Percentiles rank a stretch among this genome's conserved stretches.
Conservation (phyloP, 92 coral and sea anemone species). For the Bergia sp. region DNA sequence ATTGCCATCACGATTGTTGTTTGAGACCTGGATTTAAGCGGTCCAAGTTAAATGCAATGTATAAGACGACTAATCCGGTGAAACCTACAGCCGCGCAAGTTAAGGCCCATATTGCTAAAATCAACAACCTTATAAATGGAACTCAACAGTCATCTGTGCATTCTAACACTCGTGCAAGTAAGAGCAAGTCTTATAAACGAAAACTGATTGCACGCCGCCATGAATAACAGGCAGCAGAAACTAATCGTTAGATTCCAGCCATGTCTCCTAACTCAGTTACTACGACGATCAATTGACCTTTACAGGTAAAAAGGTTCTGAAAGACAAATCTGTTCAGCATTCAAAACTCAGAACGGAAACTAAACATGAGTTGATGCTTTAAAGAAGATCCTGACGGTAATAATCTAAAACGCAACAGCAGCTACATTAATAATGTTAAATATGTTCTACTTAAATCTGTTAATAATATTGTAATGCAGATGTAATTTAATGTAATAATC, state of each 20-base stretch:
- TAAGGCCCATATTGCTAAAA: constrained; percentile 5
- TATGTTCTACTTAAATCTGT: neutral
- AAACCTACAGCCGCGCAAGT: neutral
- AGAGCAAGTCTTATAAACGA: neutral
- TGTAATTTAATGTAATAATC: no score
- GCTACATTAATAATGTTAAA: neutral
- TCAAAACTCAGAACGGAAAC: neutral
- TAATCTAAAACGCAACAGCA: neutral
- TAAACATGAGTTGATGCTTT: no score
- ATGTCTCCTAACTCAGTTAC: neutral
- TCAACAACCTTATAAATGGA: neutral
- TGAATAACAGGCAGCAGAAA: neutral
- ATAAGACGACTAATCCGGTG: neutral
- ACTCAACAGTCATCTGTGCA: neutral
- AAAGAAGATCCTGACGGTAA: neutral
- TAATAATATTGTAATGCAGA: no score
- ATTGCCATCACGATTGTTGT: constrained; percentile 91
- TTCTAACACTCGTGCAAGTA: neutral
- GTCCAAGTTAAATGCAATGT: neutral
- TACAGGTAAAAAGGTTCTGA: neutral
- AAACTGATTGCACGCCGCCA: neutral
- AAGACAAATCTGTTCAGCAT: neutral
- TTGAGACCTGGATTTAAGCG: constrained; percentile 43
- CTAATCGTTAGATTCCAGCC: neutral
- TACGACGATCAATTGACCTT: no score